Conservation (phyloP, 2,888 invertebrate species). For the Diarsia rubi region DNA sequence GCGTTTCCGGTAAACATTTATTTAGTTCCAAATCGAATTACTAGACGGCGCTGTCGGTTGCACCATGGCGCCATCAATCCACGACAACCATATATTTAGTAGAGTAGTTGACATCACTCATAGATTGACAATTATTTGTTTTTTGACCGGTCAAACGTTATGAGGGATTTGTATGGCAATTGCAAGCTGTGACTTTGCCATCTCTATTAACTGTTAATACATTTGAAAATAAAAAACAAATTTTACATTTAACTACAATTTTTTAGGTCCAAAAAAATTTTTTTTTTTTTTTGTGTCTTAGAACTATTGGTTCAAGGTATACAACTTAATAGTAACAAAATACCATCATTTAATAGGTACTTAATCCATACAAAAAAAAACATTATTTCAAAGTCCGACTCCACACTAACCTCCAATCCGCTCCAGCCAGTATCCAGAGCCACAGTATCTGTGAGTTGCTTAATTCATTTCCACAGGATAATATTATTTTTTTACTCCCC, state of each 20-base stretch:
- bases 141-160: too few species aligned
- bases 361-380: not conserved
- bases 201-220: not conserved
- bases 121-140: too few species aligned
- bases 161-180: not conserved
- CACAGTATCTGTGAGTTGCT: conserved; percentile 87
- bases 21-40: too few species aligned
- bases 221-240: not conserved
- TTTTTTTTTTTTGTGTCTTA: too few species aligned
- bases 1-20: too few species aligned
- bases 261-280: not conserved
- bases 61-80: too few species aligned
- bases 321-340: not conserved
- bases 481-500: conserved; percentile 91
- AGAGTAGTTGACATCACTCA: not conserved
- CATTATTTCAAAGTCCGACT: conserved; percentile 45
- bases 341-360: not conserved
- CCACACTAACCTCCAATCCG: conserved; percentile 61
- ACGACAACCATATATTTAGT: too few species aligned
- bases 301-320: not conserved
- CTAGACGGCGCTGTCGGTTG: too few species aligned
- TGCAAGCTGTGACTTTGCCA: not conserved
- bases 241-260: not conserved
- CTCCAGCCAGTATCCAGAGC: conserved; percentile 73
- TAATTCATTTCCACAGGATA: conserved; percentile 91